These are phyloP conservation scores for Diloba caeruleocephala DNA, from an alignment of 2,888 invertebrate species.

Conservation along the genomic window DNA sequence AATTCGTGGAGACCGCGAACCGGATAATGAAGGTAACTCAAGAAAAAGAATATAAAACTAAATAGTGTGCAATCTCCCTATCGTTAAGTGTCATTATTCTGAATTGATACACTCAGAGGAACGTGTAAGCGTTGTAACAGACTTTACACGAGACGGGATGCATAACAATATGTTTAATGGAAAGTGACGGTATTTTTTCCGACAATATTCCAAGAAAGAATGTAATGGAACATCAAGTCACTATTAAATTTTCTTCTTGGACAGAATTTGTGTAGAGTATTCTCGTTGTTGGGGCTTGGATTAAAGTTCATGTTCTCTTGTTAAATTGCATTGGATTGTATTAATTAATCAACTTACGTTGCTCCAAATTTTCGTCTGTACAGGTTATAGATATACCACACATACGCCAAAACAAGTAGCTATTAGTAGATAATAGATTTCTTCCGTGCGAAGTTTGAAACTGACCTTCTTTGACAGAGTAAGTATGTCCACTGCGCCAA, in stretches of 20 bases:
- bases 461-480: too few relatives aligned
- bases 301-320: too few relatives aligned
- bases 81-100: slow-evolving; percentile 35
- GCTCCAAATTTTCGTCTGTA: too few relatives aligned
- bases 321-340: too few relatives aligned
- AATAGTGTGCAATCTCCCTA: slow-evolving; percentile 9
- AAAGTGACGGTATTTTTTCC: slow-evolving; percentile 11
- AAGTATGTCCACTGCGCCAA: too few relatives aligned
- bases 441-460: too few relatives aligned
- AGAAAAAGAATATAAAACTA: background rate
- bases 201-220: background rate
- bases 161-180: slow-evolving; percentile 28
- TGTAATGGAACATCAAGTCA: background rate
- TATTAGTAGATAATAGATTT: too few relatives aligned
- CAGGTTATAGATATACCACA: too few relatives aligned
- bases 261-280: background rate
- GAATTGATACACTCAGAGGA: slow-evolving; percentile 38
- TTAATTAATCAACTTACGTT: too few relatives aligned
- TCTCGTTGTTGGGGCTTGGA: background rate
- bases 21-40: too few relatives aligned
- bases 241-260: background rate
- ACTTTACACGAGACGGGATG: slow-evolving; percentile 18
- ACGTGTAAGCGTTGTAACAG: slow-evolving; percentile 29
- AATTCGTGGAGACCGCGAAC: too few relatives aligned
- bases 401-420: too few relatives aligned